Evolutionary conservation across 2,888 invertebrate genomes (phyloP).

Genomic region (Flexamia atlantica): DNA sequence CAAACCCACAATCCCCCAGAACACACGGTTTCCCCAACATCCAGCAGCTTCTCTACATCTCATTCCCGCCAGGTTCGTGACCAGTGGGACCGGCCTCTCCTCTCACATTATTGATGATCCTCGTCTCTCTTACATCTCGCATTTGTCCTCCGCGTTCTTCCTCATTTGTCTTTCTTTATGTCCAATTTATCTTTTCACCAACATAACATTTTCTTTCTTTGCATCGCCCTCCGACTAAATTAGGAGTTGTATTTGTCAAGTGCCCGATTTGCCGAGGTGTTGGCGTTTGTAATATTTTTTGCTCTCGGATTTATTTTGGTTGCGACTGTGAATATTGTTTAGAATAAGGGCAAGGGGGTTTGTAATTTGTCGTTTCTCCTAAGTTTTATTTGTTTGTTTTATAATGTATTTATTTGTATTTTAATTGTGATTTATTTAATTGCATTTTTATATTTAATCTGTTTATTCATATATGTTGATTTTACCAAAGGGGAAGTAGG

Average conservation of each 20-base stretch:
- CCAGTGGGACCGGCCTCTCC: not conserved
- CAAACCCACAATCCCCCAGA: not conserved
- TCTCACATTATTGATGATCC: constrained; percentile 50
- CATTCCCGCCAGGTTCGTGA: not conserved
- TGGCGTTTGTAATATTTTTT: constrained; percentile 21
- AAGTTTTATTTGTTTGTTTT: no score
- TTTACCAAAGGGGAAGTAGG: no score
- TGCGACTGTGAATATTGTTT: no score
- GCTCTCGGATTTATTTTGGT: not conserved
- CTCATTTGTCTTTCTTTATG: constrained; percentile 56
- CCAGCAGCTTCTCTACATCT: no score
- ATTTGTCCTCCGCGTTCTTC: constrained; percentile 42
- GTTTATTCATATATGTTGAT: no score
- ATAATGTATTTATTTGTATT: no score
- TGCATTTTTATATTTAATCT: no score
- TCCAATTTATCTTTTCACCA: constrained; percentile 50
- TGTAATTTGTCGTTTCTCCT: no score
- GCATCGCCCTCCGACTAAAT: constrained; percentile 24
- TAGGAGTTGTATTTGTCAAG: constrained; percentile 55
- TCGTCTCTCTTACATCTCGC: constrained; percentile 35
- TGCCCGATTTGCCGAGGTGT: constrained; percentile 11
- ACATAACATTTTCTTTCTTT: constrained; percentile 34
- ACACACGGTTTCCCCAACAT: not conserved
- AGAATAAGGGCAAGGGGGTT: no score
- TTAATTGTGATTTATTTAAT: no score